These are phyloP conservation scores for Penaeus japonicus DNA, from an alignment of 1,140 invertebrate genomes.

Conservation along the genomic window DNA sequence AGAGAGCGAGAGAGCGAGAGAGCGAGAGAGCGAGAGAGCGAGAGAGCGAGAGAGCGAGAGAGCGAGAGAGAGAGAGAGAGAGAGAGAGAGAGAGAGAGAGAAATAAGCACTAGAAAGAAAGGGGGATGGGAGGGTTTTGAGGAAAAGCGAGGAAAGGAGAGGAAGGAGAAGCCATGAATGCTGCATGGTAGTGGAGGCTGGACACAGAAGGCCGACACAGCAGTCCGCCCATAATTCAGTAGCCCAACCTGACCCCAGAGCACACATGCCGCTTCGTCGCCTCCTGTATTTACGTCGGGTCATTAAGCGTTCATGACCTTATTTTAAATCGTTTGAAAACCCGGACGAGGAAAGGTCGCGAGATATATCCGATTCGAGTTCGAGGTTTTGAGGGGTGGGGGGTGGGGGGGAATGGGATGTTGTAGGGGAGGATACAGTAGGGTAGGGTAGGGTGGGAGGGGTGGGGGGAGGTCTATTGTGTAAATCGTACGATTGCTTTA, in stretches of 20 bases:
- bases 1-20: background rate
- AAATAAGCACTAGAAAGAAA: background rate
- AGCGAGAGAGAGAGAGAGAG: background rate
- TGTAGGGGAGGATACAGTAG: background rate
- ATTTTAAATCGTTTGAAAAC: too few relatives aligned
- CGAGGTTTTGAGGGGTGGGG: background rate
- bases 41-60: background rate
- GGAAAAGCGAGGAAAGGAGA: background rate
- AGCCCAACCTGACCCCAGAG: background rate
- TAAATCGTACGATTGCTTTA: too few relatives aligned
- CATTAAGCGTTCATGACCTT: too few relatives aligned
- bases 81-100: background rate
- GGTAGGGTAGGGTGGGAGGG: background rate
- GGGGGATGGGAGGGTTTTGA: background rate
- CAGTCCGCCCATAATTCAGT: conserved; percentile 23
- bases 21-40: background rate
- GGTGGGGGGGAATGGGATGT: background rate
- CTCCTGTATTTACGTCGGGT: too few relatives aligned
- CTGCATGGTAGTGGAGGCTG: background rate
- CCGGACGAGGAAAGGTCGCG: background rate
- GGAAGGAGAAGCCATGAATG: background rate
- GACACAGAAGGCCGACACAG: conserved; percentile 25
- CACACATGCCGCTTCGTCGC: too few relatives aligned
- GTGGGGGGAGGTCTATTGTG: background rate
- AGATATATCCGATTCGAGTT: too few relatives aligned